Percentiles rank a stretch among this genome's conserved stretches.
Conservation (phyloP, 2,113 vertebrate species). For the Cricetomys ansorgei region DNA sequence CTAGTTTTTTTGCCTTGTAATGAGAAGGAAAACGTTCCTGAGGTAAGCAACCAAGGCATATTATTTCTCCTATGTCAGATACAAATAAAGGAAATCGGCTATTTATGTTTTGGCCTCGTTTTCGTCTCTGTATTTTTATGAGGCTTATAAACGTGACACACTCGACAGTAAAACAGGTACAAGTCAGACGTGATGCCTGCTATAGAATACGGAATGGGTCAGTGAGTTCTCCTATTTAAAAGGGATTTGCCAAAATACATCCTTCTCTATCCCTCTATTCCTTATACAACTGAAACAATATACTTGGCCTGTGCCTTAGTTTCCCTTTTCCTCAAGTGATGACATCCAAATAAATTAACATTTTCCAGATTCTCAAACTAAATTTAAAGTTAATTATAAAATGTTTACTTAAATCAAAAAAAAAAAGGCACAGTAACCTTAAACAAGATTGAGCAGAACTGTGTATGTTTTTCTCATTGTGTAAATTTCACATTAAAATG, state of each 20-base stretch:
- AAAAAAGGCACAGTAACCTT: conserved; percentile 74
- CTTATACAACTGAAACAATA: not conserved
- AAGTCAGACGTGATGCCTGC: conserved; percentile 23
- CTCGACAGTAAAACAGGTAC: conserved; percentile 32
- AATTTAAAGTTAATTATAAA: conserved; percentile 65
- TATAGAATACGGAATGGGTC: not conserved
- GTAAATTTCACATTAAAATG: conserved; percentile 82
- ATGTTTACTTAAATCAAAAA: conserved; percentile 62
- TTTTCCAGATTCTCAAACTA: conserved; percentile 51
- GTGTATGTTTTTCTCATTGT: conserved; percentile 74
- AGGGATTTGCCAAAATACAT: conserved; percentile 17
- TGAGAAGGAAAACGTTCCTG: not conserved
- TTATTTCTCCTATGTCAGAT: not conserved
- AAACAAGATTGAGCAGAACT: conserved; percentile 62
- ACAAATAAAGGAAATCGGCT: conserved; percentile 49
- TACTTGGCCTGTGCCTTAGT: conserved; percentile 11
- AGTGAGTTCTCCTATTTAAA: conserved; percentile 47
- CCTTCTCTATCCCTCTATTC: not conserved
- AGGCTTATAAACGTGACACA: not conserved
- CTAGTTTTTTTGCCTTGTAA: conserved; percentile 68
- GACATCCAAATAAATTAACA: not conserved
- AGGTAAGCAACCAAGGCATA: conserved; percentile 52
- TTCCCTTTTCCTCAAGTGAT: conserved; percentile 33
- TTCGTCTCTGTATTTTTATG: conserved; percentile 54
- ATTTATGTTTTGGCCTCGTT: conserved; percentile 4